Base-by-base conservation (phyloP, 1,140 invertebrate species). In the Polyergus mexicanus region DNA sequence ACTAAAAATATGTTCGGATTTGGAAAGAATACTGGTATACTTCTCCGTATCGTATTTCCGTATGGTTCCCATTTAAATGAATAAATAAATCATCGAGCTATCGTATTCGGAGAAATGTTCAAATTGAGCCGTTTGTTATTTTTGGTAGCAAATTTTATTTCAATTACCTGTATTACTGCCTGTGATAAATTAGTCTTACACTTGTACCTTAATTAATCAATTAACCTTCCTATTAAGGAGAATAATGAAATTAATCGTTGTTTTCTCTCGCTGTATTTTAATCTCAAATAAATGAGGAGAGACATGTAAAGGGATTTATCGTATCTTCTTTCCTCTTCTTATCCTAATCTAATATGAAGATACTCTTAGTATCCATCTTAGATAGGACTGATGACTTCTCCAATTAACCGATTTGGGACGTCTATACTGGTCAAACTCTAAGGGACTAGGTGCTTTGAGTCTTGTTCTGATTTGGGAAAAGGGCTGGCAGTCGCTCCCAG, bases 371-470 rank as follows among this genome's bases (percentile, higher is more conserved):
- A 66, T 66, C 32, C n/a, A n/a, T 77, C 22, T 54, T 38, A 25
- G 13, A 16, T 54, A 32, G 47, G 47, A 51, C 47, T 10, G 25
- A 1, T 28, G 74, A 38, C 85, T 88, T 88, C 78, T 89, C 72
- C 72, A 89, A 89, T 90, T 90, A 89, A 72, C 72, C 65, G 81
- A 85, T 89, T 88, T 87, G 19, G 74, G 63, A 25, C 68, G 56
- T 66, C 84, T 32, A 72, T 63, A 54, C 11, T 25, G 81, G 63
- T 81, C 75, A 58, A 32, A 32, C 44, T 69, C 77, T 60, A 85
- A 88, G 76, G 38, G 71, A 84, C 80, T 44, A 32, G n/a, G 22
- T 32, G 25, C 81, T 89, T 89, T 90, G 85, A 89, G 80, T 54
- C 54, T 13, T 51, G 72, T 77, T 28, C 51, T 44, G 25, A 62